A percentile compares a stretch with the other conserved stretches of the same genome.
These are phyloP conservation scores for Sebastes hubbsi DNA, from an alignment of 2,797 vertebrate genomes.

Conservation along the genomic window DNA sequence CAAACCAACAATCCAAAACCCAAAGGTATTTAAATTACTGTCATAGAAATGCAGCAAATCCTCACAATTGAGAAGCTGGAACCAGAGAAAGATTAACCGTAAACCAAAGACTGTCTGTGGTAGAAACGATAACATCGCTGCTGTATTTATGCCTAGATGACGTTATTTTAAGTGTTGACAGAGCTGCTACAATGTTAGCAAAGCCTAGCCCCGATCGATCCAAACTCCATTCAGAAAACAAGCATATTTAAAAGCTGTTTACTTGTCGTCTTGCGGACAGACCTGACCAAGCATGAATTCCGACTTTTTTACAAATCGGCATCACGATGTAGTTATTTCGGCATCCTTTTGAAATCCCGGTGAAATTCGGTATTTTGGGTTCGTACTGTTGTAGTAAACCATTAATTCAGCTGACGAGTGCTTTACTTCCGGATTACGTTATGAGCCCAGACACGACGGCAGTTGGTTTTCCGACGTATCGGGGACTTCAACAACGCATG, in stretches of 20 bases:
- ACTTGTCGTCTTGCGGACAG: no score
- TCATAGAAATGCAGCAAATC: background rate
- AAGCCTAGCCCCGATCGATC: background rate
- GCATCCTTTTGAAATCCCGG: background rate
- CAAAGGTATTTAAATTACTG: background rate
- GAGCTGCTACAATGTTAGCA: background rate
- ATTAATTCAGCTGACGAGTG: no score
- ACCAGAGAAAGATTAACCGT: background rate
- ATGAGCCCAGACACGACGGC: no score
- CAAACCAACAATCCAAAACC: background rate
- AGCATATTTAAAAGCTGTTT: no score
- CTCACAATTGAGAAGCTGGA: background rate
- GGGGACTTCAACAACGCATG: no score
- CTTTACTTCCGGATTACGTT: no score
- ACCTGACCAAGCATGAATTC: no score
- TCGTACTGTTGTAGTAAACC: no score
- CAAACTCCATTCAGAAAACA: background rate
- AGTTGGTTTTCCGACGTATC: no score
- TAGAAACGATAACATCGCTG: background rate
- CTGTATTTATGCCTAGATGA: background rate
- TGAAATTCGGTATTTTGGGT: background rate
- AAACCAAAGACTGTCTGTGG: background rate
- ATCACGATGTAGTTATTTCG: no score
- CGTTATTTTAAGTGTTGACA: background rate
- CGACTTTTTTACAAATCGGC: fast-evolving